Evolutionary conservation across 1,140 invertebrate species (phyloP), one percentile per base, ranked within the genome.

Genomic region (Platyscapa corneri): DNA sequence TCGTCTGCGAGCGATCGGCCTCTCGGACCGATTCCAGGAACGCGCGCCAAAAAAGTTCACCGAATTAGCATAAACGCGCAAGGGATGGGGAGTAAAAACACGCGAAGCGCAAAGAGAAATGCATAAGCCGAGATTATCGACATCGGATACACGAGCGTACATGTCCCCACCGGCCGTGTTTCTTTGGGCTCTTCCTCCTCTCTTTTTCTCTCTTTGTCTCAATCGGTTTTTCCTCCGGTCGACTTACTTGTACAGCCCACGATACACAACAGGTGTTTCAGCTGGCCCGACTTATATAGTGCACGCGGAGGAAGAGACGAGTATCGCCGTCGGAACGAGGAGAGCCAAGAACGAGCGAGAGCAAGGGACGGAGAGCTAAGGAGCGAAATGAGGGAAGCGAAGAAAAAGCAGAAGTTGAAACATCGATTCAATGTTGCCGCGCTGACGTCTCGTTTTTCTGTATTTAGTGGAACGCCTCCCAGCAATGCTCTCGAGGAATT

Each of bases 241-340:
- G 5, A 34, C 46, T 74, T n/a, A 34, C 46, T 74, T n/a, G 7
- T 14, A 56, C 46, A 23, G 30, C 46, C 75, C 16, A 49, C 30
- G 75, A 56, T 77, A 56, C 30, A 56, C 75, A 77, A 77, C 46
- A 77, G 46, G 75, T 77, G 75, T 77, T 56, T 77, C 75, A 8
- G 46, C 23, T n/a, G n/a, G n/a, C 18, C 39, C 23, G 23, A 70
- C 64, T 67, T 70, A 70, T 70, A 37, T 18, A 70, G 30, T 37
- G 34, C 32, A 23, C 32, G 18, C 34, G n/a, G 23, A 65, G 30
- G 32, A 65, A 65, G 64, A 65, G 30, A 32, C n/a, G 10, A 16
- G 3, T 30, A 65, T 30, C 8, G 12, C 6, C 7, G 32, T 10
- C 8, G 64, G 64, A 65, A 32, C 6, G 30, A 65, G 23, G 56